Base-by-base conservation (phyloP, 2,888 invertebrate genomes). In the Agriopis aurantiaria region DNA sequence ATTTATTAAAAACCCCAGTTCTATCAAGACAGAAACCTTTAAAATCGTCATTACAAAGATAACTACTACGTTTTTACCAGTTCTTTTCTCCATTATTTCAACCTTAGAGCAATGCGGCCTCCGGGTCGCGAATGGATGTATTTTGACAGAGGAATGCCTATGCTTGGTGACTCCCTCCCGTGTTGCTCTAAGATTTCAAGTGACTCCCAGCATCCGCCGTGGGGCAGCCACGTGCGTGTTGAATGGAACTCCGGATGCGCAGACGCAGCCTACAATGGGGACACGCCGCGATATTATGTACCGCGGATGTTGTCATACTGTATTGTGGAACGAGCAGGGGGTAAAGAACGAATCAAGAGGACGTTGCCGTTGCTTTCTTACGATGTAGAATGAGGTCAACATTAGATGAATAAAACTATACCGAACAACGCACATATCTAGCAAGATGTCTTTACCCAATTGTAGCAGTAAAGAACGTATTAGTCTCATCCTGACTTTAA, bases 241-340 rank as follows among this genome's bases (percentile, higher is more conserved):
- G 85, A 93, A 93, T 91, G 82, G 87, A 78, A 74, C 88, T 88
- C 91, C 92, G 91, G 92, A 91, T 91, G 88, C 87, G 75, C 75
- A 33, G 49, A 17, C 49, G 48, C 40, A 78, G 75, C 79, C 80
- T 82, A 89, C 89, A 91, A 91, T 88, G 75, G 71, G 67, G 60
- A 58, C 73, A 68, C 68, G 53, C 62, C 59, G 70, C 75, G 75
- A 79, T 79, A 82, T 80, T 79, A 76, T 79, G 79, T 78, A 76
- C 74, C 73, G 75, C 79, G 75, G 75, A 68, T 11, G 17, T 14
- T 33, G 43, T 57, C 55, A 65, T 71, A 72, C 71, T 70, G 63
- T 60, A 68, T 68, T 73, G 59, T 69, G 61, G 56, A 60, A 62
- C 61, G 61, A 17, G 64, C 58, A 66, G 59, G 64, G 64, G 59